Base-by-base conservation (phyloP, 1,140 invertebrate species). In the Dicyema japonicum region DNA sequence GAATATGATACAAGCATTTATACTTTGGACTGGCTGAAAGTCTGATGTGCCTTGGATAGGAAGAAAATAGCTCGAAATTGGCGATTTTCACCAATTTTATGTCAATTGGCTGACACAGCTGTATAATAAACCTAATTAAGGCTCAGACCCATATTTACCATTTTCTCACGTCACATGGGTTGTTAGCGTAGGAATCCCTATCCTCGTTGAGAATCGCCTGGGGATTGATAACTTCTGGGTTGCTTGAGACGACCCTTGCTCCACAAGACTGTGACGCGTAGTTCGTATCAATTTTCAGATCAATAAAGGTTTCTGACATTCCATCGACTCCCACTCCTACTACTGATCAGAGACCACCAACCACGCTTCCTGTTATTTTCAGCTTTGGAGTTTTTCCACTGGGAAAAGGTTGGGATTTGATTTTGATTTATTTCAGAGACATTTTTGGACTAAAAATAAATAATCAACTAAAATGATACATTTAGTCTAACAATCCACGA, bases 21-120 rank as follows among this genome's bases (percentile, higher is more conserved):
- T 24, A 50, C 43, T 44, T 41, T 22, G 85, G 76, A 39, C 72
- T 74, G 7, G 78, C 64, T 30, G 59, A 71, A 3, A 63, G 39
- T 12, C 40, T 40, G 45, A 97, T 71, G 30, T 80, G 69, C 45
- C 69, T 69, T 3, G 80, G 80, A 9, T 69, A 71, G 1, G 82
- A 92, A 9, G 82, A 90, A 50, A 92, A 97, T 12, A 94, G 51
- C 52, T 97, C 88, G 44, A 85, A 80, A 46, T 92, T 97, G 7
- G 78, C 85, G 28, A 94, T 55, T 39, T 92, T 78, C 33, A 92
- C 66, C 46, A 54, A 38, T 23, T 50, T 50, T 26, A 48, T 69
- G 55, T 85, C 76, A 30, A 97, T 70, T 2, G 75, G 69, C 43
- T 94, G 85, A 47, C 88, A 97, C 0, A 94, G 59, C 52, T 97